Evolutionary conservation across 2,797 vertebrate species (phyloP), one percentile per base, ranked within the genome.

Genomic region (Premnoplex brunnescens): DNA sequence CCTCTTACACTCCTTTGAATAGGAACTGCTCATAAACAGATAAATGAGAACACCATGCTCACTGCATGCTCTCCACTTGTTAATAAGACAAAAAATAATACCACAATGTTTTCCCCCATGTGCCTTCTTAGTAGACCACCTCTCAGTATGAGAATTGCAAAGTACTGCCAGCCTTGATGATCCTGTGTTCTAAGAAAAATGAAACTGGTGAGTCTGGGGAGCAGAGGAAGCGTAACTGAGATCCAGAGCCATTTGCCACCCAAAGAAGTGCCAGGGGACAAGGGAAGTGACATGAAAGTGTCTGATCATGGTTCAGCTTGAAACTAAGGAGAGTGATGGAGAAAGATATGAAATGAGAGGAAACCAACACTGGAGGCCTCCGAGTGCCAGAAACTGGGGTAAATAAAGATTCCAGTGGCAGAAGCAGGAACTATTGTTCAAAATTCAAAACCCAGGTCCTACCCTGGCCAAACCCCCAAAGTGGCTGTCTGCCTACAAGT

Each of bases 321-420:
- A 43, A 88, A 78, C 44, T 58, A 75, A 62, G 48, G 26, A 78
- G 14, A 3, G 11, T 60, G 58, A 66, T 2, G 62, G 21, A 67
- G 28, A 51, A 55, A 58, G 39, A 48, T 5, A 4, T 26, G 26
- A 83, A 89, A 85, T 8, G 15, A 43, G 19, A 7, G 4, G 14
- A 41, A 87, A 32, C 6, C 62, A 37, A 10, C 24, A 49, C 26
- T 1, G 1, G 55, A 59, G 49, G 39, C 9, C 60, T 90, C 54
- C 0, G 0, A 46, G 54, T 1, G 0, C 15, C 1, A 4, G 41
- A n/a, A 86, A 20, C 8, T 52, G 48, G 18, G 11, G 3, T 71
- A 72, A 82, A 86, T 6, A 41, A 67, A 86, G 37, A 72, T 69
- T 78, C 72, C 26, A 48, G 73, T 30, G 69, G 14, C 41, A 69